Conservation (phyloP, 2,888 invertebrate species). For the Mimumesa dahlbomi region DNA sequence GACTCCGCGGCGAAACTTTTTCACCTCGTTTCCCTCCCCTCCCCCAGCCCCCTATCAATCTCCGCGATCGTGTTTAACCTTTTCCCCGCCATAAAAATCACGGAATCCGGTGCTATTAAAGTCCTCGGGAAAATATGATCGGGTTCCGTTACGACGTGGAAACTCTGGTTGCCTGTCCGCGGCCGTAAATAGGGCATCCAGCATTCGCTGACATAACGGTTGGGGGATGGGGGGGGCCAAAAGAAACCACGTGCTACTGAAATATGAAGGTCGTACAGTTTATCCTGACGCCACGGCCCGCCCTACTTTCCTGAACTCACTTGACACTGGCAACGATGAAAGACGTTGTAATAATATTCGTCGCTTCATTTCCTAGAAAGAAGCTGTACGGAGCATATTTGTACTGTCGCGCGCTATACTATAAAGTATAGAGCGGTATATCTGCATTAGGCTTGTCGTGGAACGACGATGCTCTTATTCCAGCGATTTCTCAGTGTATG, state of each 20-base stretch:
- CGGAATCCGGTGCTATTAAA: too few relatives aligned
- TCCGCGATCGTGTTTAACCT: too few relatives aligned
- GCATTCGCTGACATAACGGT: constrained; percentile 22
- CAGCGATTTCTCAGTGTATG: too few relatives aligned
- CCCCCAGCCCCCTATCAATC: too few relatives aligned
- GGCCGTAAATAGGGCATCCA: constrained; percentile 33
- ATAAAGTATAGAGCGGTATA: not conserved
- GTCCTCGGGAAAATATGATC: too few relatives aligned
- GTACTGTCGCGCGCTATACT: not conserved
- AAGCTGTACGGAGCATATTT: constrained; percentile 1
- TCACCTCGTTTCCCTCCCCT: too few relatives aligned
- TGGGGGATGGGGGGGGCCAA: too few relatives aligned
- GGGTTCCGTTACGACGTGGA: too few relatives aligned
- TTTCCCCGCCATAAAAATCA: too few relatives aligned
- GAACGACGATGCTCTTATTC: too few relatives aligned
- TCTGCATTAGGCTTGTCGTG: not conserved
- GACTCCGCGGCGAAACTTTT: too few relatives aligned
- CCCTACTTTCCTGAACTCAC: constrained; percentile 39
- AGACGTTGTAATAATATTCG: constrained; percentile 39
- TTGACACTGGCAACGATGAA: constrained; percentile 36
- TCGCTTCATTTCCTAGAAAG: constrained; percentile 19
- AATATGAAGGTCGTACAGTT: constrained; percentile 49
- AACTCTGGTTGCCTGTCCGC: too few relatives aligned
- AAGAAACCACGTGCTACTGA: constrained; percentile 45
- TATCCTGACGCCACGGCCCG: constrained; percentile 34